phyloP scores from a whole-genome alignment of 2,113 vertebrate species.

The Osmerus eperlanus region DNA sequence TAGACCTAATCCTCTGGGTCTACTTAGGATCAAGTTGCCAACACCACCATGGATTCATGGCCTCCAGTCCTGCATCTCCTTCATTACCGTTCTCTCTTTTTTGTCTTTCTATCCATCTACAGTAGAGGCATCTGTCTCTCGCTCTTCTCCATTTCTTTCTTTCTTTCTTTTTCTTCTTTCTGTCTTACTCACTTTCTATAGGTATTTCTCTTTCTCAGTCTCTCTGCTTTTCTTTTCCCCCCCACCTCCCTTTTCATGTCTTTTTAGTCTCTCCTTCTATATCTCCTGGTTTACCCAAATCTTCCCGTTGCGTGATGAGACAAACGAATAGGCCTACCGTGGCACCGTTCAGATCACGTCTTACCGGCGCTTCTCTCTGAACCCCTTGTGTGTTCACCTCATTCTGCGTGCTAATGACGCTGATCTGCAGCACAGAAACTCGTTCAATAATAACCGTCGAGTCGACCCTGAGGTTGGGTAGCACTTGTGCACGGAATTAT shows the following conservation, averaged over 20 bases:
- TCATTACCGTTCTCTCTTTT: neutral
- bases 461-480: neutral
- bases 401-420: constrained; percentile 28
- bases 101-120: no score
- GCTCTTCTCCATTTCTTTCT: neutral
- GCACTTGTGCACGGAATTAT: neutral
- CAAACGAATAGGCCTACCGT: no score
- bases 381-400: constrained; percentile 41
- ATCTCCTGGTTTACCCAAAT: neutral
- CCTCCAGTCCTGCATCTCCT: neutral
- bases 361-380: neutral
- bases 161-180: neutral
- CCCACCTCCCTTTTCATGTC: no score
- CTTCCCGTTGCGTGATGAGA: no score
- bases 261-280: no score
- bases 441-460: neutral
- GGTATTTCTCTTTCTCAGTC: no score
- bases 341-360: no score
- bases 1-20: constrained; percentile 18
- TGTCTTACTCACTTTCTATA: no score
- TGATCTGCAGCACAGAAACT: constrained; percentile 18
- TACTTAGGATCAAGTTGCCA: constrained; percentile 31
- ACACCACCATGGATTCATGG: constrained; percentile 24
- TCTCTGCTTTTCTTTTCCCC: no score
- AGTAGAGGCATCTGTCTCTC: no score